Evolutionary conservation across 2,888 invertebrate species (phyloP).

Genomic region (Polietes domitor): DNA sequence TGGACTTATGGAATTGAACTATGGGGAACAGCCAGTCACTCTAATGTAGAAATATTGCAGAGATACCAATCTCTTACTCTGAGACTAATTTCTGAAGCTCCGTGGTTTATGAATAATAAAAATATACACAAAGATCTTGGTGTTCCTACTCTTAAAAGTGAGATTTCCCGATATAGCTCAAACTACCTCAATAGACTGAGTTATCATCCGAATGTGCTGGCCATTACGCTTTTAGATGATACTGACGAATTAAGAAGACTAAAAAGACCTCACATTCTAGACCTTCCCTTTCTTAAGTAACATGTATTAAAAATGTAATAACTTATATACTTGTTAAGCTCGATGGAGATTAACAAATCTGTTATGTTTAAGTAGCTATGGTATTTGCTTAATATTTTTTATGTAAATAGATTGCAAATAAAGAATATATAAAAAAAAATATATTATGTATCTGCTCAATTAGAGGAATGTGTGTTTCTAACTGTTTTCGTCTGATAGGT

Average conservation of each 20-base stretch:
- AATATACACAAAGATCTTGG: conserved; percentile 4
- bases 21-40: not conserved
- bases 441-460: too few relatives aligned
- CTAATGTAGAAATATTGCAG: not conserved
- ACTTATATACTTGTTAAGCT: too few relatives aligned
- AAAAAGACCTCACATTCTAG: not conserved
- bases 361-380: too few relatives aligned
- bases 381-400: too few relatives aligned
- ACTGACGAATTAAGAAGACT: not conserved
- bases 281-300: too few relatives aligned
- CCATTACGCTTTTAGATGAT: not conserved
- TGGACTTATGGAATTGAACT: not conserved
- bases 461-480: too few relatives aligned
- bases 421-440: too few relatives aligned
- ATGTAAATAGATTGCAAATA: too few relatives aligned
- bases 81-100: not conserved
- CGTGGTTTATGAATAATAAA: conserved; percentile 14
- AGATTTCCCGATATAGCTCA: not conserved
- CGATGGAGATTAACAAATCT: too few relatives aligned
- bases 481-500: too few relatives aligned
- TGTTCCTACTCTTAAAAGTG: conserved; percentile 19
- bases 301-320: too few relatives aligned
- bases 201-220: not conserved
- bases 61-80: conserved; percentile 7
- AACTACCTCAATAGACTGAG: not conserved